Percentiles rank a stretch among this genome's conserved stretches.
phyloP scores from a whole-genome alignment of 2,888 invertebrate genomes.

The Smittia sp. region DNA sequence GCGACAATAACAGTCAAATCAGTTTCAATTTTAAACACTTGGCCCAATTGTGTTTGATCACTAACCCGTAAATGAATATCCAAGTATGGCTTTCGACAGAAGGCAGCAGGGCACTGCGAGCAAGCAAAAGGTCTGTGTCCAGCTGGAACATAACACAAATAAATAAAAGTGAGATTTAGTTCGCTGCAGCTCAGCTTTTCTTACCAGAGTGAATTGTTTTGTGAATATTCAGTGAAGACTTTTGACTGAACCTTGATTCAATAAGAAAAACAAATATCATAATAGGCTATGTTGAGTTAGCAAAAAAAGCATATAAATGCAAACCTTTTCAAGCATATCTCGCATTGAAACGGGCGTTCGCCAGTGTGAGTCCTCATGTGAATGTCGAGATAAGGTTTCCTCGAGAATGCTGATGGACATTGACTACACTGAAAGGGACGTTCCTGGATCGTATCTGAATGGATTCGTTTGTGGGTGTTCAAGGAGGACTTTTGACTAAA shows the following conservation, averaged over 20 bases:
- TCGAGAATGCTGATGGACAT: slow-evolving; percentile 61
- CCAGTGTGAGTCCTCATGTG: slow-evolving; percentile 29
- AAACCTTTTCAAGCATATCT: slow-evolving; percentile 63
- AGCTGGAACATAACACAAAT: neutral
- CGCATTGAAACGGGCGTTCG: slow-evolving; percentile 58
- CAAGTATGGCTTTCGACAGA: slow-evolving; percentile 58
- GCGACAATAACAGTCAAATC: no score
- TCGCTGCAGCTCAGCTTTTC: slow-evolving; percentile 44
- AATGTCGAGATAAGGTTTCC: slow-evolving; percentile 57
- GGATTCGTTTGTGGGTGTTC: slow-evolving; percentile 69
- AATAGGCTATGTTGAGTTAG: no score
- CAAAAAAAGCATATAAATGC: no score
- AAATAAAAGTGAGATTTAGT: no score
- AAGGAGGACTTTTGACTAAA: slow-evolving; percentile 71
- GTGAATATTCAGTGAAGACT: slow-evolving; percentile 69
- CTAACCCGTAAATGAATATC: slow-evolving; percentile 57
- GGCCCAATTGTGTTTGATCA: slow-evolving; percentile 50
- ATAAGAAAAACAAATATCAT: neutral
- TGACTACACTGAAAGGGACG: slow-evolving; percentile 58
- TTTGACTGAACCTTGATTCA: slow-evolving; percentile 59
- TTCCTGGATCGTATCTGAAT: slow-evolving; percentile 55
- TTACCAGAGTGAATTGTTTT: slow-evolving; percentile 67
- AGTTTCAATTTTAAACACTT: no score
- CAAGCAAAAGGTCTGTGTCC: slow-evolving; percentile 49
- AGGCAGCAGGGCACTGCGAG: slow-evolving; percentile 60